phyloP scores from a whole-genome alignment of 2,113 vertebrate genomes.

The Sylvia atricapilla region DNA sequence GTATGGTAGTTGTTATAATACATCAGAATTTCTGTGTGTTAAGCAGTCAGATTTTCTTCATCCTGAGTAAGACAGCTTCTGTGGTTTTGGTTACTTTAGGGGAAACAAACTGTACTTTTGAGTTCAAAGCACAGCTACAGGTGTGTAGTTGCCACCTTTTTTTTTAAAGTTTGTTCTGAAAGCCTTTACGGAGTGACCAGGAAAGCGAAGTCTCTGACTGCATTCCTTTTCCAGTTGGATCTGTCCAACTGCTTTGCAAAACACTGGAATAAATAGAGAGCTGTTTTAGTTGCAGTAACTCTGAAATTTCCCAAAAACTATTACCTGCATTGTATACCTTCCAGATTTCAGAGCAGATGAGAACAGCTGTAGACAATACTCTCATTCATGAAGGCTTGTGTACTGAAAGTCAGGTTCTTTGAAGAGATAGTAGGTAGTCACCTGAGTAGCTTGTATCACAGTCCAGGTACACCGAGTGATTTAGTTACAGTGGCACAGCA shows the following conservation, averaged over 20 bases:
- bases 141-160: background rate
- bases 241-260: background rate
- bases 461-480: background rate
- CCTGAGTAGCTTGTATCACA: background rate
- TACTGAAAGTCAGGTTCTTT: background rate
- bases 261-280: background rate
- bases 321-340: background rate
- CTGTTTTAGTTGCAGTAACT: background rate
- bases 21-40: background rate
- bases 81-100: background rate
- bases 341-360: constrained; percentile 15
- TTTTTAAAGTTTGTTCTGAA: background rate
- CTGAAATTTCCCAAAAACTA: background rate
- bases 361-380: background rate
- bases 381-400: background rate
- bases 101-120: background rate
- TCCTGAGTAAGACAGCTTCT: background rate
- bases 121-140: background rate
- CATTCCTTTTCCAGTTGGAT: background rate
- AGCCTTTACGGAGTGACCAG: background rate
- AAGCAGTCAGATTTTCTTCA: background rate
- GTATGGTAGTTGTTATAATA: background rate
- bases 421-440: background rate
- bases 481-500: background rate
- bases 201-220: background rate